Conservation (phyloP, 2,888 invertebrate species). For the Aleiodes alternator region DNA sequence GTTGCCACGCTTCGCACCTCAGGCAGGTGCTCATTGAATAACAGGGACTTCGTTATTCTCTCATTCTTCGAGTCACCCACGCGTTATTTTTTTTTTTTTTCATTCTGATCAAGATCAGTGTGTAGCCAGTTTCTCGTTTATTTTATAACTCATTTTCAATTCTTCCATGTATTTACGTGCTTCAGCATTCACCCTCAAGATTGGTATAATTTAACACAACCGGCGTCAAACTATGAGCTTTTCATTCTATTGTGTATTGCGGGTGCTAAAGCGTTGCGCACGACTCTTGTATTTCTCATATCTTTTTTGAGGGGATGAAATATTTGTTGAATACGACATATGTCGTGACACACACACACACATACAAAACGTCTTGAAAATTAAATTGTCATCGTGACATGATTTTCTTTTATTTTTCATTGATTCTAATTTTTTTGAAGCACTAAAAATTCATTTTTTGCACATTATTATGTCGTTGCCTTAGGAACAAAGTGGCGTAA, state of each 20-base stretch:
- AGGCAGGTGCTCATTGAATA: constrained; percentile 26
- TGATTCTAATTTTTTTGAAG: not conserved
- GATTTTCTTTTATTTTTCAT: too few species aligned
- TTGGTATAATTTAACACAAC: constrained; percentile 25
- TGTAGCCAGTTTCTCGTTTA: constrained; percentile 2
- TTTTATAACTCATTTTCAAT: not conserved
- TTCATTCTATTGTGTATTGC: constrained; percentile 7
- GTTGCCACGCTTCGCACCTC: constrained; percentile 25
- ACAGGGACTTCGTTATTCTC: constrained; percentile 18
- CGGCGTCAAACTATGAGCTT: constrained; percentile 5
- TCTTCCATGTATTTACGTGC: constrained; percentile 20
- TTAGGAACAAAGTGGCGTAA: too few species aligned
- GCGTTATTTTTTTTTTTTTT: not conserved
- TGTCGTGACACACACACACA: constrained; percentile 8
- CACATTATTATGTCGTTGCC: too few species aligned
- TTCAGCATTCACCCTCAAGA: constrained; percentile 18
- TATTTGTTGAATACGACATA: constrained; percentile 31
- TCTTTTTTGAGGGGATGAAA: constrained; percentile 6
- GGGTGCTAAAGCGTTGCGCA: constrained; percentile 23
- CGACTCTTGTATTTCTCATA: constrained; percentile 13
- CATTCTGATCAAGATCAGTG: not conserved
- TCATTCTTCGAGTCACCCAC: constrained; percentile 28
- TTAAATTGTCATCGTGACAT: constrained; percentile 40
- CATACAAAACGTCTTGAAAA: constrained; percentile 11
- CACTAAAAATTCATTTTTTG: not conserved